These are phyloP conservation scores for Harmothoe impar DNA, from an alignment of 2,888 invertebrate species.

Conservation along the genomic window DNA sequence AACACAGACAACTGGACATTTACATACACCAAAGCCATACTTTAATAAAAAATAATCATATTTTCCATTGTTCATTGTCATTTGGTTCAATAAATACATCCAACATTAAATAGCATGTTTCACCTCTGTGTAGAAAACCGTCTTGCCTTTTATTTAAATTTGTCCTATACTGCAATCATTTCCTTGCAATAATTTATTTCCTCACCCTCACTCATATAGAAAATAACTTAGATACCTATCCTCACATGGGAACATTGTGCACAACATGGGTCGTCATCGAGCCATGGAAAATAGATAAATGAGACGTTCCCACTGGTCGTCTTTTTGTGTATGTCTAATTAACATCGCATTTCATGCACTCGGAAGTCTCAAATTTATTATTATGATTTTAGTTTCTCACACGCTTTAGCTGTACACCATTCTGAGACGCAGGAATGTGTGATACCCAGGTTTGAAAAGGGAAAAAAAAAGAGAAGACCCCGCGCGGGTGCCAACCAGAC, in stretches of 20 bases:
- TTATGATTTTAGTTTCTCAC: conserved; percentile 19
- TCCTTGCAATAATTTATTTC: conserved; percentile 37
- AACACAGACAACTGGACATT: neutral
- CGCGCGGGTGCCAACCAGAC: neutral
- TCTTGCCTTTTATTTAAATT: conserved; percentile 17
- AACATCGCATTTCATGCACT: neutral
- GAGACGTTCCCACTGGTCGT: neutral
- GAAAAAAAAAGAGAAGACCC: neutral
- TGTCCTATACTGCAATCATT: conserved; percentile 59
- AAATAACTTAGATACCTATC: conserved; percentile 48
- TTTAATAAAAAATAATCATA: conserved; percentile 64
- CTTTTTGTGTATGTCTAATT: neutral
- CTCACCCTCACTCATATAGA: conserved; percentile 27
- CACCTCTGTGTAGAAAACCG: conserved; percentile 18
- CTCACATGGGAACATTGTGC: conserved; percentile 24
- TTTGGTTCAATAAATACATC: conserved; percentile 64
- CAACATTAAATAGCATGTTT: conserved; percentile 62
- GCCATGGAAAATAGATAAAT: conserved; percentile 22
- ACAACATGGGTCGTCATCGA: conserved; percentile 33
- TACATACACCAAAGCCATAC: conserved; percentile 65
- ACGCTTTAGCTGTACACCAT: conserved; percentile 25
- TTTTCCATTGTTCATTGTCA: conserved; percentile 57
- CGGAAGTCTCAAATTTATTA: neutral
- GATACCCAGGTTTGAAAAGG: conserved; percentile 41
- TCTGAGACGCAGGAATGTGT: conserved; percentile 50